Evolutionary conservation across 1,140 invertebrate genomes (phyloP).

Genomic region (Trichoplusia ni): DNA sequence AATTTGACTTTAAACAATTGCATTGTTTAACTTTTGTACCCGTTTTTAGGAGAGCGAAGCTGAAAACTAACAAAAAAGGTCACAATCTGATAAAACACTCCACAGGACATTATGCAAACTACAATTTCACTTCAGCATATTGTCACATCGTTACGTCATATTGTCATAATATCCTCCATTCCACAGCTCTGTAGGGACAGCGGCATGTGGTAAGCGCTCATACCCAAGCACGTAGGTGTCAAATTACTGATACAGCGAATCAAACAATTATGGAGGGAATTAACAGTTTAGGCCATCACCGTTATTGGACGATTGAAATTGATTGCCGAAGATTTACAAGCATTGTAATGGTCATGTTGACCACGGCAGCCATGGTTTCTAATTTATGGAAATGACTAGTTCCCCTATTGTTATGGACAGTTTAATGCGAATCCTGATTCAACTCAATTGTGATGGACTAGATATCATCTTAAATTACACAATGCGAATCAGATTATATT

Average conservation of each 20-base stretch:
- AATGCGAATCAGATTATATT: not conserved
- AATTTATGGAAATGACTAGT: slow-evolving; percentile 22
- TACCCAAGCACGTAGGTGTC: too few species aligned
- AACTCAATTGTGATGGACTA: not conserved
- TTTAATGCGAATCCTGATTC: slow-evolving; percentile 1
- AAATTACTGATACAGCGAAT: not conserved
- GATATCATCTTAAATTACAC: slow-evolving; percentile 13
- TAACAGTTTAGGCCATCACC: slow-evolving; percentile 12
- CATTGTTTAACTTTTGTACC: too few species aligned
- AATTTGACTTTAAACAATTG: too few species aligned
- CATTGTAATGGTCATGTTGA: slow-evolving; percentile 4
- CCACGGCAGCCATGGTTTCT: slow-evolving; percentile 18
- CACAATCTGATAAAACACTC: not conserved
- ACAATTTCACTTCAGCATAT: not conserved
- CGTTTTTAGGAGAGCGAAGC: too few species aligned
- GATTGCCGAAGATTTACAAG: slow-evolving; percentile 13
- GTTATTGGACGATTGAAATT: slow-evolving; percentile 21
- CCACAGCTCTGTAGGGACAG: too few species aligned
- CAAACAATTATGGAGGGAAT: not conserved
- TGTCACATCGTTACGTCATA: slow-evolving; percentile 1
- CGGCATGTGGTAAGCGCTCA: too few species aligned
- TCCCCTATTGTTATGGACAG: slow-evolving; percentile 3
- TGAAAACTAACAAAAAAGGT: not conserved
- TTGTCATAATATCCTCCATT: too few species aligned
- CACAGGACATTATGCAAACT: not conserved